phyloP scores from a whole-genome alignment of 2,888 invertebrate genomes.

The Aspidiotus rigidus region DNA sequence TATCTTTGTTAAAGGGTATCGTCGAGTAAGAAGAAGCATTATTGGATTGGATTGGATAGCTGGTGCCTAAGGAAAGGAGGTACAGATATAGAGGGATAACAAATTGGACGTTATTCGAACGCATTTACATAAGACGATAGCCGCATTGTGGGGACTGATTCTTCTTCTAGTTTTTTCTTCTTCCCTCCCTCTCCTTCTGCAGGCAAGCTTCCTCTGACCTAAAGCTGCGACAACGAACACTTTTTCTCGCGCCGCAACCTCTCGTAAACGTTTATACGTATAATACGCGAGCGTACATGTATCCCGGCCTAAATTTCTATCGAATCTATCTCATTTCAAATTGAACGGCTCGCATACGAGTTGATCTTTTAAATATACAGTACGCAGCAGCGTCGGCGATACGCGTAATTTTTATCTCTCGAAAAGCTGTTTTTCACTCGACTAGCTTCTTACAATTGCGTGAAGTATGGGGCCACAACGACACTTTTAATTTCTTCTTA shows the following conservation, averaged over 20 bases:
- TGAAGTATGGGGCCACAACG: too few relatives aligned
- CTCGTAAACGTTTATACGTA: neutral
- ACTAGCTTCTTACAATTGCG: too few relatives aligned
- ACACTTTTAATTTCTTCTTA: too few relatives aligned
- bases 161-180: constrained; percentile 11
- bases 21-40: constrained; percentile 17
- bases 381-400: neutral
- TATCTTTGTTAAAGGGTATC: constrained; percentile 36
- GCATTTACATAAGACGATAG: constrained; percentile 36
- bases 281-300: neutral
- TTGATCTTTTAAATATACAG: constrained; percentile 27
- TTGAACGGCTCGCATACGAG: constrained; percentile 15
- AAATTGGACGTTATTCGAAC: constrained; percentile 37
- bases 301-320: constrained; percentile 23
- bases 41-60: constrained; percentile 32
- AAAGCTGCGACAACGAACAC: constrained; percentile 20
- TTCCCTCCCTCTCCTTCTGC: neutral
- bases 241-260: neutral
- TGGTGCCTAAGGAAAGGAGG: constrained; percentile 24
- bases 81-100: constrained; percentile 34
- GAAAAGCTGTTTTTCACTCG: too few relatives aligned
- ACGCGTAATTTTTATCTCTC: constrained; percentile 9
- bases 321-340: constrained; percentile 21
- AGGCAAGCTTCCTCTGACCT: neutral
- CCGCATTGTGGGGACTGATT: constrained; percentile 32